Evolutionary conservation across 2,113 vertebrate genomes (phyloP).

Genomic region (Plecturocebus donacophilus): DNA sequence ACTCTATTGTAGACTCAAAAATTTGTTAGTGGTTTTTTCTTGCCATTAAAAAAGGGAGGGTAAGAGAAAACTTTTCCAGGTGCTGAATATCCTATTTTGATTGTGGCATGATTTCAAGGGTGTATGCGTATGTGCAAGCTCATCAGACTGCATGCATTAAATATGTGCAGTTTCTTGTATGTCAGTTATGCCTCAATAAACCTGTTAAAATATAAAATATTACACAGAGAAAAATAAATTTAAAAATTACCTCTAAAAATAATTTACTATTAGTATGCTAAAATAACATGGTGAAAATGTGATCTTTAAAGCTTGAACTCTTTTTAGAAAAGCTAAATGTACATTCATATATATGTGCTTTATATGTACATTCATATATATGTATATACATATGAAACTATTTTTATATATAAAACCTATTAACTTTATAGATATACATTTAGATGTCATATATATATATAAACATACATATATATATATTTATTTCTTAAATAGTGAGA

Average conservation of each 20-base stretch:
- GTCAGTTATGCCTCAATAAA: background rate
- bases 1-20: background rate
- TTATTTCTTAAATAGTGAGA: background rate
- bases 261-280: background rate
- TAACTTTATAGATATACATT: background rate
- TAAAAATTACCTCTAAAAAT: background rate
- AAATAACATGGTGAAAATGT: background rate
- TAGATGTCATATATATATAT: too few relatives aligned
- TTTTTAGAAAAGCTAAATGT: background rate
- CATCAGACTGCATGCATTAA: background rate
- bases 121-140: background rate
- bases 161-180: background rate
- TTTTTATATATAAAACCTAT: background rate
- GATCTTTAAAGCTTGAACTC: background rate
- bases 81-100: background rate
- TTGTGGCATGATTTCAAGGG: background rate
- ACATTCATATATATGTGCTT: background rate
- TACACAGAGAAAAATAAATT: background rate
- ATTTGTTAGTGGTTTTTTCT: background rate
- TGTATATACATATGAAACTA: background rate
- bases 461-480: background rate
- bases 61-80: background rate
- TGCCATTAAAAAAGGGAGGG: background rate
- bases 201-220: background rate
- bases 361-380: background rate